Evolutionary conservation across 2,113 vertebrate genomes (phyloP).

Genomic region (Andinoacara biseriatus): DNA sequence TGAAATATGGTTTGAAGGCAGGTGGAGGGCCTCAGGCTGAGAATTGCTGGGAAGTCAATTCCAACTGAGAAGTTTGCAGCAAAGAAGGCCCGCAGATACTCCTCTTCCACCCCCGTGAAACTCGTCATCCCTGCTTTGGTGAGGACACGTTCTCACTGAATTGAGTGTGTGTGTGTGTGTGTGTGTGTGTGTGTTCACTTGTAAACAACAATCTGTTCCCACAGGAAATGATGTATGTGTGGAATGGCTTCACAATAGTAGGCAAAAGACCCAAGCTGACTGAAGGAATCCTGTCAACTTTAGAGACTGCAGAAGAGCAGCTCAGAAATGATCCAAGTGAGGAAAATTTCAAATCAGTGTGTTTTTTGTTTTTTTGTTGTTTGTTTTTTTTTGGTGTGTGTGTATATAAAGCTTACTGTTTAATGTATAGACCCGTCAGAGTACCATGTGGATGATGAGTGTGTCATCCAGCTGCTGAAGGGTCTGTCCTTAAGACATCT

Average conservation of each 20-base stretch:
- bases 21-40: constrained; percentile 76
- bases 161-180: too few relatives aligned
- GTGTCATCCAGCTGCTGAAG: constrained; percentile 79
- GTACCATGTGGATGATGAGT: constrained; percentile 73
- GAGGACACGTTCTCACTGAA: background rate
- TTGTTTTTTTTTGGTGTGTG: too few relatives aligned
- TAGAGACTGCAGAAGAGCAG: constrained; percentile 87
- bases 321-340: constrained; percentile 84
- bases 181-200: background rate
- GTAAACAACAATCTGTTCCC: background rate
- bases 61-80: constrained; percentile 84
- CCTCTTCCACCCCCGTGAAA: constrained; percentile 55
- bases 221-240: constrained; percentile 86
- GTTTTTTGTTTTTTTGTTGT: too few relatives aligned
- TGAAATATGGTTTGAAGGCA: constrained; percentile 66
- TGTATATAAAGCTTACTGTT: background rate
- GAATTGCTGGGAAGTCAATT: constrained; percentile 82
- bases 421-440: constrained; percentile 60
- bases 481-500: constrained; percentile 78
- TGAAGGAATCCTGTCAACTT: constrained; percentile 85
- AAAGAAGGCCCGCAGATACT: constrained; percentile 79
- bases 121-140: constrained; percentile 80
- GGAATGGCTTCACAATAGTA: constrained; percentile 82
- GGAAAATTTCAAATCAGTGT: constrained; percentile 16
- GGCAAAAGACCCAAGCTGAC: constrained; percentile 77